Evolutionary conservation across 1,140 invertebrate genomes (phyloP).

Genomic region (Paramacrobiotus metropolitanus): DNA sequence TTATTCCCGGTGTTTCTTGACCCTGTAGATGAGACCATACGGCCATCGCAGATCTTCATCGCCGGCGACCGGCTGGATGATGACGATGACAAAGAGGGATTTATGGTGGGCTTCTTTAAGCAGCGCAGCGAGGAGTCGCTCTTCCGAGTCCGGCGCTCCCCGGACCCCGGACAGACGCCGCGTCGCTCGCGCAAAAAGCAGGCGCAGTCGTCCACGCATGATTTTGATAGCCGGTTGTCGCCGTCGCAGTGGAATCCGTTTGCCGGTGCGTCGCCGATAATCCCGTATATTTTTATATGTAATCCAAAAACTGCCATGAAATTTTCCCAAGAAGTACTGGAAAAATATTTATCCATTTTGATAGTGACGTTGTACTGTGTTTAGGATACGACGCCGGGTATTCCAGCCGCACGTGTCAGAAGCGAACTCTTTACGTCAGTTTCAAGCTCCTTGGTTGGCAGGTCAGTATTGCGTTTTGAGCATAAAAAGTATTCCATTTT

Average conservation of each 20-base stretch:
- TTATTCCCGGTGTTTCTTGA: no score
- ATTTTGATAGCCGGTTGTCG: not conserved
- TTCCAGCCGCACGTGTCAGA: constrained; percentile 46
- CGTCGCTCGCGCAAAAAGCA: constrained; percentile 6
- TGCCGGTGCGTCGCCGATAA: not conserved
- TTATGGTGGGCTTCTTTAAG: constrained; percentile 20
- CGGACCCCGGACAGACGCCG: constrained; percentile 10
- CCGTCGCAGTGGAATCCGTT: not conserved
- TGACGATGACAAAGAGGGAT: constrained; percentile 17
- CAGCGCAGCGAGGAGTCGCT: constrained; percentile 15
- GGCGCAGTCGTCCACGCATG: constrained; percentile 8
- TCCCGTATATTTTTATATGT: not conserved
- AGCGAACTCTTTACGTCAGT: constrained; percentile 65
- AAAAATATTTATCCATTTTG: no score
- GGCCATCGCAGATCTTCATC: constrained; percentile 18
- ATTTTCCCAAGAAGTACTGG: no score
- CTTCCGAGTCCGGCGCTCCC: constrained; percentile 12
- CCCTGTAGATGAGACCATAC: constrained; percentile 14
- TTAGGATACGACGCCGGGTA: constrained; percentile 23
- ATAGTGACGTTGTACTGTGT: no score
- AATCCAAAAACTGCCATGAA: not conserved
- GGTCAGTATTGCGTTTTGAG: constrained; percentile 27
- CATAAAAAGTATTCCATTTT: no score
- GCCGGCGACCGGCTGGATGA: constrained; percentile 16
- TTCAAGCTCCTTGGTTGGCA: constrained; percentile 74